Evolutionary conservation across 1,140 invertebrate species (phyloP).

Genomic region (Zaprionus camerounensis): DNA sequence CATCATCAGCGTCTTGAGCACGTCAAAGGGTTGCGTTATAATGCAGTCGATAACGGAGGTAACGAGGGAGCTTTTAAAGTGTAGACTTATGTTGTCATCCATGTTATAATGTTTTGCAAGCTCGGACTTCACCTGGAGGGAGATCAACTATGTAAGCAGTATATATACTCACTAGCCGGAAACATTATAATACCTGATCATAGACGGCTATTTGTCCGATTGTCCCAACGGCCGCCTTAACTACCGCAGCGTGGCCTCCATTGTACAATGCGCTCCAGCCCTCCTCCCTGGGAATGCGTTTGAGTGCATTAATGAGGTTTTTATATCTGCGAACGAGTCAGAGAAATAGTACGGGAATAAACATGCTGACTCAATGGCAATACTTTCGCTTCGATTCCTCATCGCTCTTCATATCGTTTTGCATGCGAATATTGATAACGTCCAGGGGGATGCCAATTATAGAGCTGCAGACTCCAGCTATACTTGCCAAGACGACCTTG

Average conservation of each 20-base stretch:
- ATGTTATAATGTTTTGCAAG: slow-evolving; percentile 11
- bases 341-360: neutral
- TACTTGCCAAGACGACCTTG: slow-evolving; percentile 91
- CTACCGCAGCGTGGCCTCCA: slow-evolving; percentile 94
- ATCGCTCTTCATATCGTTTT: slow-evolving; percentile 97
- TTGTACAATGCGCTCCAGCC: slow-evolving; percentile 92
- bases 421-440: slow-evolving; percentile 99
- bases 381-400: slow-evolving; percentile 82
- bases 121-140: slow-evolving; percentile 25
- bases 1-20: slow-evolving; percentile 57
- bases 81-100: slow-evolving; percentile 27
- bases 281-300: slow-evolving; percentile 92
- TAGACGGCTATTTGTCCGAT: slow-evolving; percentile 97
- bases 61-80: slow-evolving; percentile 42
- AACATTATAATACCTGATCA: slow-evolving; percentile 88
- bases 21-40: slow-evolving; percentile 53
- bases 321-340: slow-evolving; percentile 91
- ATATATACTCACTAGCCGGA: neutral
- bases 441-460: slow-evolving; percentile 92
- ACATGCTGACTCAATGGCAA: too few relatives aligned
- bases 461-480: slow-evolving; percentile 91
- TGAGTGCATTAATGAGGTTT: slow-evolving; percentile 96
- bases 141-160: neutral
- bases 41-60: slow-evolving; percentile 29
- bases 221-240: slow-evolving; percentile 96